phyloP scores from a whole-genome alignment of 2,888 invertebrate species.

The Escarpia spicata region DNA sequence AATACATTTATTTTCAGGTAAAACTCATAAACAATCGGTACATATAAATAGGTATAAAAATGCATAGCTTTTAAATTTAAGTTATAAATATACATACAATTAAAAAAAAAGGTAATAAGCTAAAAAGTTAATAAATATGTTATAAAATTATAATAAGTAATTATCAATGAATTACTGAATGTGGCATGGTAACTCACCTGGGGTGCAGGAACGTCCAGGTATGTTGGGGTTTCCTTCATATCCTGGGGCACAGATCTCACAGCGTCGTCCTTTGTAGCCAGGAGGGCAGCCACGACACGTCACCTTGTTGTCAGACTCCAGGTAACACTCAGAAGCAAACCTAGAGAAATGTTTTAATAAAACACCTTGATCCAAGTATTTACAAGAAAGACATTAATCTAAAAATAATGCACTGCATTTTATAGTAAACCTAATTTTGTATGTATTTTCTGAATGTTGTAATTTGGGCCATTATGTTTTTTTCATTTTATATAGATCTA shows the following conservation, averaged over 20 bases:
- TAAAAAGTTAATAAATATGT: too few species aligned
- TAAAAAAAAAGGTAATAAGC: too few species aligned
- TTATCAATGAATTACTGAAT: background rate
- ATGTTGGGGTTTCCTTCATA: constrained; percentile 75
- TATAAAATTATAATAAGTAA: too few species aligned
- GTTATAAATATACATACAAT: too few species aligned
- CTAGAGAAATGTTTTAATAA: constrained; percentile 41
- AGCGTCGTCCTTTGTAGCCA: constrained; percentile 86
- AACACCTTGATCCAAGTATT: background rate
- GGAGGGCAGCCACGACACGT: constrained; percentile 80
- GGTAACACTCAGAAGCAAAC: constrained; percentile 73
- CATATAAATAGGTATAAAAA: too few species aligned
- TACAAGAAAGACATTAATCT: background rate
- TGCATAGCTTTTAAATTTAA: too few species aligned
- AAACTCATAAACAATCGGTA: too few species aligned
- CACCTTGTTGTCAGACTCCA: constrained; percentile 79
- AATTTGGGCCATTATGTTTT: too few species aligned
- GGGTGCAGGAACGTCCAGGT: constrained; percentile 78
- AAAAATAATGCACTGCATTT: background rate
- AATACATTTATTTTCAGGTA: too few species aligned
- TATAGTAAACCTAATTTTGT: background rate
- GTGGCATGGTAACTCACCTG: constrained; percentile 27
- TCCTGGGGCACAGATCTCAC: constrained; percentile 84
- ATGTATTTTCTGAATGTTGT: background rate
- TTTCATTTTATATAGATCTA: too few species aligned